phyloP scores from a whole-genome alignment of 2,797 vertebrate genomes.

The Pampus argenteus region DNA sequence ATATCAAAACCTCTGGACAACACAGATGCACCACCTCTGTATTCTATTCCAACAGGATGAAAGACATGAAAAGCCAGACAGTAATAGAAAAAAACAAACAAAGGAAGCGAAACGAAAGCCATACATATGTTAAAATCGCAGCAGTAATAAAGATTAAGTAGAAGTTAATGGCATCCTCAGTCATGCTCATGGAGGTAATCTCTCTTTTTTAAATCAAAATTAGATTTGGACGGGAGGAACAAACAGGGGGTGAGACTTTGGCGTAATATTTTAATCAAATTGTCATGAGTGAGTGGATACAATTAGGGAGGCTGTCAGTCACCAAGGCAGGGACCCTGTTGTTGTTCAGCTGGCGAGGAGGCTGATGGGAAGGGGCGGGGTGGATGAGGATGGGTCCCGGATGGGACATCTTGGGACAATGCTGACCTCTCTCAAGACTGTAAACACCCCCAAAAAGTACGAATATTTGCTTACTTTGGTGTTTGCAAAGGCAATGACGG shows the following conservation, averaged over 20 bases:
- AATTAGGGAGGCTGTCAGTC: slow-evolving; percentile 99
- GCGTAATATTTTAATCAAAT: slow-evolving; percentile 99
- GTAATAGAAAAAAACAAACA: slow-evolving; percentile 70
- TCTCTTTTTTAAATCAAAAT: slow-evolving; percentile 99
- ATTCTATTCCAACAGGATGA: slow-evolving; percentile 12
- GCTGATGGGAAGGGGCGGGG: slow-evolving; percentile 7
- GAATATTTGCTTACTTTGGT: background rate
- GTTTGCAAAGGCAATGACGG: slow-evolving; percentile 2
- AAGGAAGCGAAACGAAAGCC: slow-evolving; percentile 87
- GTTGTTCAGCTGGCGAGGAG: slow-evolving; percentile 86
- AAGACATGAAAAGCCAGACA: slow-evolving; percentile 23
- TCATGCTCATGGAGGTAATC: slow-evolving; percentile 98
- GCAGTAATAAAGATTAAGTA: slow-evolving; percentile 99
- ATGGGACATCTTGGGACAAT: slow-evolving; percentile 58
- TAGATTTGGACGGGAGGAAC: slow-evolving; percentile 98
- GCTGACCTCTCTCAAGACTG: slow-evolving; percentile 16
- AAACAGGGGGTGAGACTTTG: slow-evolving; percentile 99
- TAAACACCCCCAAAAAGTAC: background rate
- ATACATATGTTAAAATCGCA: slow-evolving; percentile 97
- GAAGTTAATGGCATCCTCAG: slow-evolving; percentile 97
- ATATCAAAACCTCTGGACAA: slow-evolving; percentile 67
- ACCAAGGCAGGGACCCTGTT: slow-evolving; percentile 90
- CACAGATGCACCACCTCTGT: slow-evolving; percentile 3
- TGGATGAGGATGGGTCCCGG: slow-evolving; percentile 30
- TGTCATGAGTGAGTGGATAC: slow-evolving; percentile 99